These are phyloP conservation scores for Sebastes fasciatus DNA, from an alignment of 2,113 vertebrate species.

Conservation along the genomic window DNA sequence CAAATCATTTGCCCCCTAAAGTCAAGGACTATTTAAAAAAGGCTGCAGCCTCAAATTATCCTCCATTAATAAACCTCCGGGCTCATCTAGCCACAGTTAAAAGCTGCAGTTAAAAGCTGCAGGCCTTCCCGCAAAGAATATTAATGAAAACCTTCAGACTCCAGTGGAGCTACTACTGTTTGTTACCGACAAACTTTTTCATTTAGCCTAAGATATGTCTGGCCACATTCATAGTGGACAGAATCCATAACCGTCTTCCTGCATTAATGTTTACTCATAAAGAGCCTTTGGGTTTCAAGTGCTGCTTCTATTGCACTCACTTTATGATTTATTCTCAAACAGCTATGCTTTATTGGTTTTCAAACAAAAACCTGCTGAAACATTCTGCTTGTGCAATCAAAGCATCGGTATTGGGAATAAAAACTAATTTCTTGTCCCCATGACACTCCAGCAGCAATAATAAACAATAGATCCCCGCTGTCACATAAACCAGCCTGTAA, in stretches of 20 bases:
- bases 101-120: background rate
- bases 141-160: background rate
- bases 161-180: background rate
- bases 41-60: conserved; percentile 3
- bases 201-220: background rate
- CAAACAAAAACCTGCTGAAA: conserved; percentile 11
- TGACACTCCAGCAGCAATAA: background rate
- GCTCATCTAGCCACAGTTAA: background rate
- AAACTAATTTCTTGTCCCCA: background rate
- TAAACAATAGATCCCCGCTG: conserved; percentile 25
- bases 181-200: background rate
- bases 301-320: background rate
- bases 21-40: background rate
- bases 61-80: background rate
- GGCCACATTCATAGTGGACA: background rate
- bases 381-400: conserved; percentile 8
- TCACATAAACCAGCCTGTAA: conserved; percentile 12
- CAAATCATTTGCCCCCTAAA: background rate
- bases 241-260: background rate
- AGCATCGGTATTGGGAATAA: background rate
- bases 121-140: background rate
- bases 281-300: background rate
- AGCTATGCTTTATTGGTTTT: background rate
- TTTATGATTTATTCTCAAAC: conserved; percentile 3
- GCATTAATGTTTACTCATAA: background rate